These are phyloP conservation scores for Drosophila mimetica DNA, from an alignment of 2,888 invertebrate genomes.

Conservation along the genomic window DNA sequence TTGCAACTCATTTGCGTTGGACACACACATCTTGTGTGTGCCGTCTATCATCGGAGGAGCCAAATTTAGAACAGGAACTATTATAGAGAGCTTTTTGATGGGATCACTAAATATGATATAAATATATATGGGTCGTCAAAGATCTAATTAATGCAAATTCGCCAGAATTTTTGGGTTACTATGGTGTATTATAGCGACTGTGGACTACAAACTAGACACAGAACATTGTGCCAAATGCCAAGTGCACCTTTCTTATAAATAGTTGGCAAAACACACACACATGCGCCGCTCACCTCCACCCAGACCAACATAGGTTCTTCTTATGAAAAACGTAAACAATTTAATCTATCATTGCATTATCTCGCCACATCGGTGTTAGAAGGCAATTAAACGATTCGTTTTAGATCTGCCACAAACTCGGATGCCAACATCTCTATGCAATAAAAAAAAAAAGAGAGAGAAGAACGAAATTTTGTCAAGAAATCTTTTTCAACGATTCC, in stretches of 20 bases:
- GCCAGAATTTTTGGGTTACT: conserved; percentile 5
- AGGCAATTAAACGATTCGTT: conserved; percentile 73
- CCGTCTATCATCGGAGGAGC: conserved; percentile 2
- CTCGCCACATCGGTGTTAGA: conserved; percentile 39
- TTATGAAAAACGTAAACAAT: conserved; percentile 52
- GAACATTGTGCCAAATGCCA: conserved; percentile 69
- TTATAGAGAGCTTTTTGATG: neutral
- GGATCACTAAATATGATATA: neutral
- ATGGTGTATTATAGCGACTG: neutral
- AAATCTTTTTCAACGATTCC: conserved; percentile 17
- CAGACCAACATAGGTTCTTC: conserved; percentile 19
- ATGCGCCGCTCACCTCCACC: conserved; percentile 14
- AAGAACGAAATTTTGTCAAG: conserved; percentile 30
- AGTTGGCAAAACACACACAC: conserved; percentile 31
- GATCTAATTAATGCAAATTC: neutral
- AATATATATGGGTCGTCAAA: neutral
- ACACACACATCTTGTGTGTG: conserved; percentile 16
- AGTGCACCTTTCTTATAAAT: conserved; percentile 58
- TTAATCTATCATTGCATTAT: conserved; percentile 71
- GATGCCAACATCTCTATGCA: conserved; percentile 41
- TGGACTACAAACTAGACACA: neutral
- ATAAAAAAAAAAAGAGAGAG: conserved; percentile 1
- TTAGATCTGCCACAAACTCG: conserved; percentile 60
- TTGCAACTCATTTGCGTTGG: conserved; percentile 54
- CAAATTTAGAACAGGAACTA: conserved; percentile 8